Evolutionary conservation across 2,113 vertebrate genomes (phyloP).

Genomic region (Phrynosoma platyrhinos): DNA sequence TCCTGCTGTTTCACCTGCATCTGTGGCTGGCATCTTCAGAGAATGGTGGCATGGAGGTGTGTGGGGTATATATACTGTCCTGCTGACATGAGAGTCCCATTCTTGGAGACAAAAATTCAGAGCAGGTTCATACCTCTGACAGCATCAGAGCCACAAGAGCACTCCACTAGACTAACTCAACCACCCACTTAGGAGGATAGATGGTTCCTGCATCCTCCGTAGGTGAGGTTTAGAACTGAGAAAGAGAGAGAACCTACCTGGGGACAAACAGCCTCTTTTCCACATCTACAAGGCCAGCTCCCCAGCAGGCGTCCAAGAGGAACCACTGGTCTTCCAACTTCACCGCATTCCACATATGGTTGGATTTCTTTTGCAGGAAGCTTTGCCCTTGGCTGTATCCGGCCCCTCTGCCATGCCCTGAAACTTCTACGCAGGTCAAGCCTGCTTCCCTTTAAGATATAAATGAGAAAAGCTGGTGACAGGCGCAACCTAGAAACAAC

Average conservation of each 20-base stretch:
- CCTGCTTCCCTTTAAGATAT: conserved; percentile 66
- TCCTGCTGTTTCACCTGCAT: too few species aligned
- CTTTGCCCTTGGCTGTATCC: conserved; percentile 70
- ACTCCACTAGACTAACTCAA: neutral
- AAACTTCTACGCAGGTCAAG: conserved; percentile 76
- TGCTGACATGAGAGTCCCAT: too few species aligned
- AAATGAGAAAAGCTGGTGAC: neutral
- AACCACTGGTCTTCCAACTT: conserved; percentile 79
- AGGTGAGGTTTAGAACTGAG: neutral
- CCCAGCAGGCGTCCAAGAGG: conserved; percentile 86
- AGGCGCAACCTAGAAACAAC: neutral
- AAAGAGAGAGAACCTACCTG: conserved; percentile 69
- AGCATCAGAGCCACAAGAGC: too few species aligned
- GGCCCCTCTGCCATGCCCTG: conserved; percentile 78
- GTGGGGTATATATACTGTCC: too few species aligned
- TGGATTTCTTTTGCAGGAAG: conserved; percentile 78
- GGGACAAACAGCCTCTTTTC: conserved; percentile 78
- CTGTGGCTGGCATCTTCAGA: too few species aligned
- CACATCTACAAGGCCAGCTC: conserved; percentile 80
- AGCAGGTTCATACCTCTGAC: too few species aligned
- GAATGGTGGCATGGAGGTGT: too few species aligned
- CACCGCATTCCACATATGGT: conserved; percentile 84
- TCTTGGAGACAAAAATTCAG: too few species aligned
- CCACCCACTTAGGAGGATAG: too few species aligned
- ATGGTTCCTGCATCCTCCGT: neutral